Base-by-base conservation (phyloP, 2,888 invertebrate genomes). In the Orthonychiurus folsomi region DNA sequence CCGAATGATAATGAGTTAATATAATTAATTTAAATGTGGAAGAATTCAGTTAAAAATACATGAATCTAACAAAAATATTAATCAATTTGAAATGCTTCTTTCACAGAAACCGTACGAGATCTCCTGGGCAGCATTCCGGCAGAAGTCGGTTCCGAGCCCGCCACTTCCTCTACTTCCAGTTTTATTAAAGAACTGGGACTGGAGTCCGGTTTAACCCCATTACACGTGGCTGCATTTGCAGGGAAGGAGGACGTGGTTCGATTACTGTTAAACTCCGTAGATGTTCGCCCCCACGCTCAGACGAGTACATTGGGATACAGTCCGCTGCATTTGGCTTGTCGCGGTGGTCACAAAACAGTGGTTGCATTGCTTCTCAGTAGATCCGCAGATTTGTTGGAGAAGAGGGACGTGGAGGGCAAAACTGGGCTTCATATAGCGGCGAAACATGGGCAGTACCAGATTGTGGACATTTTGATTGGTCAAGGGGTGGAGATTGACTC, bases 401-500 rank as follows among this genome's bases (percentile, higher is more conserved):
- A 89, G 74, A 83, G 88, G 72, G 97, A 97, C 80, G 86, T 90
- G 71, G 87, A 93, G 76, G 97, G 97, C 1, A 88, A 94, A 78
- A 96, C 95, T 20, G 93, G 94, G 12, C 82, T 99, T 48, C 96
- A 97, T 78, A 88, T 97, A 74, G 96, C 97, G 0, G 88, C 97
- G 27, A 92, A 91, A 63, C 89, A 95, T 75, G 99, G 97, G 1
- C 96, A 97, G 77, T 88, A 91, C 75, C 94, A 95, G 78, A 97
- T 99, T 95, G 94, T 96, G 28, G 93, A 95, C 78, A 89, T 99
- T 28, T 82, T 97, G 69, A 83, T 97, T 63, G 96, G 96, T 56
- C 97, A 99, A 81, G 97, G 97, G 60, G 94, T 95, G 37, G 96
- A 97, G 80, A 95, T 97, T 74, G 96, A 97, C 77, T 91, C 93